Evolutionary conservation across 1,140 invertebrate species (phyloP).

Genomic region (Bicyclus anynana): DNA sequence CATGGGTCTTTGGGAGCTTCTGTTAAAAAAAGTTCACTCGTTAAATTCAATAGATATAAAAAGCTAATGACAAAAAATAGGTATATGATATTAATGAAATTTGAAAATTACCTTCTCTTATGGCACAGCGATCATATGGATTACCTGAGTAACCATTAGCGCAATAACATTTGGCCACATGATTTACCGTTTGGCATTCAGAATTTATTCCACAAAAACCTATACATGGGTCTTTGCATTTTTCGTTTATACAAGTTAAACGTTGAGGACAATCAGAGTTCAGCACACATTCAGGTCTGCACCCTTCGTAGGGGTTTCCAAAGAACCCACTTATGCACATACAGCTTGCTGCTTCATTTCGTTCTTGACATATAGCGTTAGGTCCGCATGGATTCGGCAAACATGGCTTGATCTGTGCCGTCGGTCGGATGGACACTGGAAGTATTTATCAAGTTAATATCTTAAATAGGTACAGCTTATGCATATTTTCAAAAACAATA

Average conservation of each 20-base stretch:
- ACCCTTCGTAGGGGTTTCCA: conserved; percentile 86
- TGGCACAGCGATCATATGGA: conserved; percentile 80
- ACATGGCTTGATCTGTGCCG: conserved; percentile 47
- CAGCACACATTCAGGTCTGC: conserved; percentile 85
- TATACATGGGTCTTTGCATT: conserved; percentile 87
- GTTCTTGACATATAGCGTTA: conserved; percentile 84
- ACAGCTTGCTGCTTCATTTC: conserved; percentile 82
- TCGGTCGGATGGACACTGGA: conserved; percentile 46
- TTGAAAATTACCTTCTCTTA: conserved; percentile 72
- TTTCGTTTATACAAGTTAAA: conserved; percentile 83
- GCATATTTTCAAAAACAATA: too few relatives aligned
- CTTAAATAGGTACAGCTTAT: too few relatives aligned
- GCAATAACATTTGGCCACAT: conserved; percentile 85
- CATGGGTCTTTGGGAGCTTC: conserved; percentile 75
- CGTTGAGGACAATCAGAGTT: conserved; percentile 85
- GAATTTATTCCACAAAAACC: conserved; percentile 86
- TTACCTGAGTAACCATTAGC: conserved; percentile 81
- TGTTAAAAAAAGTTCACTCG: conserved; percentile 33
- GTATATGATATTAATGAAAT: not conserved
- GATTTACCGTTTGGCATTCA: conserved; percentile 85
- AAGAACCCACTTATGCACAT: conserved; percentile 83
- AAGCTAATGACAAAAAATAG: conserved; percentile 6
- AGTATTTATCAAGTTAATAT: conserved; percentile 21
- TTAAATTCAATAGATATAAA: conserved; percentile 18
- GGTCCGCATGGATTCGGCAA: conserved; percentile 81